Percentiles rank a stretch among this genome's conserved stretches.
Conservation (phyloP, 2,113 vertebrate genomes). For the Typhlomys cinereus region DNA sequence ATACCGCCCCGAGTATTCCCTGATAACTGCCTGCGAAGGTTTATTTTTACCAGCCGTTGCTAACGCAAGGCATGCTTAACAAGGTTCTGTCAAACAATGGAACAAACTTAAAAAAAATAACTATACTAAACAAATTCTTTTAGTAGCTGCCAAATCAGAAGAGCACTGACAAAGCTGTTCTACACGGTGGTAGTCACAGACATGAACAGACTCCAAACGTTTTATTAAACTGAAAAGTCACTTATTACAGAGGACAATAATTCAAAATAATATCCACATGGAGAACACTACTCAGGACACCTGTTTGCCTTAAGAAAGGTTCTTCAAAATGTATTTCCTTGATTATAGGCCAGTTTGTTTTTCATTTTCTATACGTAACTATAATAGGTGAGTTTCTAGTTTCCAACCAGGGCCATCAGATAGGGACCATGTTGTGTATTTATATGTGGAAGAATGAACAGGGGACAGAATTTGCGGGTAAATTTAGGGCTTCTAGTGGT, state of each 20-base stretch:
- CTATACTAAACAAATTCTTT: slow-evolving; percentile 67
- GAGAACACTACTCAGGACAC: background rate
- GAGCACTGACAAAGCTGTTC: background rate
- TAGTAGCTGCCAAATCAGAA: slow-evolving; percentile 66
- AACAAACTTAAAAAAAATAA: slow-evolving; percentile 58
- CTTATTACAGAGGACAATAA: background rate
- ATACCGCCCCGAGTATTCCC: slow-evolving; percentile 61
- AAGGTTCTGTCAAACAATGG: slow-evolving; percentile 79
- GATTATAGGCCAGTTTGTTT: background rate
- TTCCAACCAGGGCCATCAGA: background rate
- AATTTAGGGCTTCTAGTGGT: background rate
- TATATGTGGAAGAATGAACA: background rate
- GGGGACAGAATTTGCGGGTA: background rate
- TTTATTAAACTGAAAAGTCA: slow-evolving; percentile 5
- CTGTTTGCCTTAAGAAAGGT: background rate
- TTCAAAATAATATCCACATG: background rate
- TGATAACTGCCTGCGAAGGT: slow-evolving; percentile 62
- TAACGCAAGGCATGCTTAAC: slow-evolving; percentile 81
- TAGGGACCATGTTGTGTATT: background rate
- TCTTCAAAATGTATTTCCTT: background rate
- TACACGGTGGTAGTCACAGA: background rate
- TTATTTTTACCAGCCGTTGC: slow-evolving; percentile 84
- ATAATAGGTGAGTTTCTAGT: background rate
- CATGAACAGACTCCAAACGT: background rate
- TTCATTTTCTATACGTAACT: background rate